Evolutionary conservation across 2,888 invertebrate species (phyloP).

Genomic region (Brachylomia viminalis): DNA sequence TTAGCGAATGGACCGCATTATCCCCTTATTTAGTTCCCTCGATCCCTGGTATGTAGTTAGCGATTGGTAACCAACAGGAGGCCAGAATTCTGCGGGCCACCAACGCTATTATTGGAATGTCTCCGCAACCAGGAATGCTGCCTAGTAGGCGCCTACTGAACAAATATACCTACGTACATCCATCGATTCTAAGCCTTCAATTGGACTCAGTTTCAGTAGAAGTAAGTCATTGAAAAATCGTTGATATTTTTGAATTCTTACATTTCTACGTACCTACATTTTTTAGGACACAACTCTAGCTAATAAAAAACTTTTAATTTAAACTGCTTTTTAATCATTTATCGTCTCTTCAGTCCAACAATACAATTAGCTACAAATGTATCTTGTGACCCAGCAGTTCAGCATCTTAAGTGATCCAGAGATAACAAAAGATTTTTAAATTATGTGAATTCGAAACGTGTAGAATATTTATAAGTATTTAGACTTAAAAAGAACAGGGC

Average conservation of each 20-base stretch:
- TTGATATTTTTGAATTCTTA: not conserved
- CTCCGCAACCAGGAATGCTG: conserved; percentile 58
- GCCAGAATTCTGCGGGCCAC: conserved; percentile 75
- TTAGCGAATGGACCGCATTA: conserved; percentile 23
- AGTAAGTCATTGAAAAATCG: not conserved
- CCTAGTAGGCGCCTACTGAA: conserved; percentile 20
- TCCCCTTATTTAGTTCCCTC: conserved; percentile 62
- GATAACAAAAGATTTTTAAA: conserved; percentile 58
- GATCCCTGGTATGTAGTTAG: conserved; percentile 62
- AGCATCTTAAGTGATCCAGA: conserved; percentile 30
- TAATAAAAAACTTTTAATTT: not conserved
- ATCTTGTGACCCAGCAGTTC: conserved; percentile 27
- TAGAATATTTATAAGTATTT: conserved; percentile 60
- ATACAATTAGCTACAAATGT: conserved; percentile 25
- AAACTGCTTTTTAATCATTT: conserved; percentile 15
- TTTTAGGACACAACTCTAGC: not conserved
- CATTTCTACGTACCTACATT: not conserved
- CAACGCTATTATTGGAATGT: conserved; percentile 77
- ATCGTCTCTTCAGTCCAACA: conserved; percentile 6
- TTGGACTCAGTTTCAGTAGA: conserved; percentile 3
- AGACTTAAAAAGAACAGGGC: conserved; percentile 55
- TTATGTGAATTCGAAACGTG: conserved; percentile 49
- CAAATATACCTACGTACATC: conserved; percentile 11
- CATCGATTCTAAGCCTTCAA: conserved; percentile 9
- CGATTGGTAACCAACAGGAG: conserved; percentile 66